Conservation (phyloP, 2,113 vertebrate genomes). For the Oryzias melastigma region DNA sequence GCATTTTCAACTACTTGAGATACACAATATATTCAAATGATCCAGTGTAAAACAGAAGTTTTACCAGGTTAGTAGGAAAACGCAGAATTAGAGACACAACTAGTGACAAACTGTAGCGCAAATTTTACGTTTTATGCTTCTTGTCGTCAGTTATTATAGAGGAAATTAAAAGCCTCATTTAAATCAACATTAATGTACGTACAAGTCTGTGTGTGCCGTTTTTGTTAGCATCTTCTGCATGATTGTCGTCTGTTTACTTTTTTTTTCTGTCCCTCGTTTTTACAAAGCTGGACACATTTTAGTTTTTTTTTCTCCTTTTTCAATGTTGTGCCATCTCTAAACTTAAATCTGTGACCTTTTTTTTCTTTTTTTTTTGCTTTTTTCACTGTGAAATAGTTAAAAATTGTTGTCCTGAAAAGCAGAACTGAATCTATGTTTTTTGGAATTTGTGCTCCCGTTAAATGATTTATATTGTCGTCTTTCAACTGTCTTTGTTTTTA, state of each 20-base stretch:
- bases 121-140: slow-evolving; percentile 18
- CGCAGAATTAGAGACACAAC: background rate
- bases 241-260: slow-evolving; percentile 19
- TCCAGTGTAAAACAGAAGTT: too few species aligned
- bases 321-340: slow-evolving; percentile 35
- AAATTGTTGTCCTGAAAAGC: slow-evolving; percentile 18
- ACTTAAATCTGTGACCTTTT: slow-evolving; percentile 1
- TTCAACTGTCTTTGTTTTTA: slow-evolving; percentile 19
- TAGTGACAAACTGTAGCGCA: background rate
- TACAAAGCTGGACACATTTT: slow-evolving; percentile 6
- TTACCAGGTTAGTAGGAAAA: too few species aligned
- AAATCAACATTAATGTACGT: slow-evolving; percentile 30
- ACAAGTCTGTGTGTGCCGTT: slow-evolving; percentile 44
- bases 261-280: slow-evolving; percentile 6
- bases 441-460: background rate
- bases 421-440: background rate
- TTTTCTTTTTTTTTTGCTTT: slow-evolving; percentile 20
- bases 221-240: slow-evolving; percentile 39
- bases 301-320: slow-evolving; percentile 15
- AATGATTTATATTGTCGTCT: slow-evolving; percentile 9
- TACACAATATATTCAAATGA: too few species aligned
- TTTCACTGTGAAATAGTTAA: slow-evolving; percentile 22
- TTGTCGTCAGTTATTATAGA: slow-evolving; percentile 46
- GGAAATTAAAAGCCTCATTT: slow-evolving; percentile 15
- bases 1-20: too few species aligned